Evolutionary conservation across 2,797 vertebrate species (phyloP), one percentile per base, ranked within the genome.

Genomic region (Halcyon chelicuti): DNA sequence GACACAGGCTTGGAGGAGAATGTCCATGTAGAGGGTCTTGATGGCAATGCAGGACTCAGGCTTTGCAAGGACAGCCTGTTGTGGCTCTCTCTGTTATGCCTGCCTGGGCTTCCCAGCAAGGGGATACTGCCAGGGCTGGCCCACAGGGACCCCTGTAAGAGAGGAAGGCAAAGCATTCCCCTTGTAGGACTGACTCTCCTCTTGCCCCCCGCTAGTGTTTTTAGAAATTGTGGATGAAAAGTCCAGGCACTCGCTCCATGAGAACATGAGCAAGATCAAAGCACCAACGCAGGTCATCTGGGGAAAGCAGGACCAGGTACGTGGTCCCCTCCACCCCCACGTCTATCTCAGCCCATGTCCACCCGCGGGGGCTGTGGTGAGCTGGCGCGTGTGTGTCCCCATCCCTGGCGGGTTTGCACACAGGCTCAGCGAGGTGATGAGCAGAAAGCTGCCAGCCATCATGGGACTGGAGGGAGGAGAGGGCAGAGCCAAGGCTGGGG

Each of bases 241-340:
- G 76, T 99, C 99, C 31, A 98, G 98, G 73, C 97, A 98, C 77
- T 98, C 97, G 6, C 98, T 99, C 62, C 98, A 99, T 14, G 98
- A 99, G 83, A 98, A 98, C 94, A 97, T 99, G 98, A 98, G 97
- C 89, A 98, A 98, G 98, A 99, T 99, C 97, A 98, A 98, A 70
- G 97, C 88, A 1, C 98, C 99, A 0, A 98, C 99, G 0, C 99
- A 99, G 94, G 98, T 99, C 93, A 98, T 99, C 96, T 99, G 99
- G 99, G 99, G 99, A n/a, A 99, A 98, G 72, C 98, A 99, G 60
- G 99, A 99, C 96, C 98, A 99, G 99, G 99, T 99, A 98, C 2
- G 81, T 35, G 14, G 37, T 7, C 5, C 5, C 13, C 18, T 58
- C 42, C 1, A 1, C 29, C 33, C 39, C 22, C 4, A 0, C 9